Base-by-base conservation (phyloP, 2,113 vertebrate species). In the Pardalotus punctatus region DNA sequence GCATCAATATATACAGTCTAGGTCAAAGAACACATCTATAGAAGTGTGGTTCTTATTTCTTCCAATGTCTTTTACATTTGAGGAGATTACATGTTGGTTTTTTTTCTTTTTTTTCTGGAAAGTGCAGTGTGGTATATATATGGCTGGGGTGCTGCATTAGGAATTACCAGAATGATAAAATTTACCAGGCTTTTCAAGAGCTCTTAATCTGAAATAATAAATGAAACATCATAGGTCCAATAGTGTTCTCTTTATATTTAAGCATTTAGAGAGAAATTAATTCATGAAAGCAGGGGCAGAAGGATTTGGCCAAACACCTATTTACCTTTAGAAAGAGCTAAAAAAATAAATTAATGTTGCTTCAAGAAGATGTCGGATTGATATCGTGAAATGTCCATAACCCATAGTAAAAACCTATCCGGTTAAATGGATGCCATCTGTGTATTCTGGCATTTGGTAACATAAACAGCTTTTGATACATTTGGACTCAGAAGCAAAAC, bases 401-500 rank as follows among this genome's bases (percentile, higher is more conserved):
- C 23, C 93, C 84, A 45, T 53, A 82, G 35, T 69, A 86, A 92
- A 88, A 91, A 33, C 71, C 57, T 53, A 69, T 73, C 86, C 62
- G 36, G 54, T 82, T 69, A 93, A 93, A 93, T 66, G 35, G 48
- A 61, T 86, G 54, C 78, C 91, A 95, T 93, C 86, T 95, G 78
- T 87, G 61, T 91, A 58, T 82, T 54, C 84, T 94, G 86, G 73
- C 62, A 70, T 62, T 86, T 58, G 65, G 62, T 83, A 86, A 66
- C 20, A 65, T 65, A 94, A 95, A 89, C 78, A 94, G 62, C 35
- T 93, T 93, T 89, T 92, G 61, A 81, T 85, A 77, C 57, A 62
- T 57, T 91, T 94, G 61, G 74, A 57, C 47, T 81, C 47, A 74
- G 60, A 93, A 89, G 28, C 53, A 82, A 85, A 94, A 80, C 76